These are phyloP conservation scores for Tinamus major DNA, from an alignment of 2,797 vertebrate species.

Conservation along the genomic window DNA sequence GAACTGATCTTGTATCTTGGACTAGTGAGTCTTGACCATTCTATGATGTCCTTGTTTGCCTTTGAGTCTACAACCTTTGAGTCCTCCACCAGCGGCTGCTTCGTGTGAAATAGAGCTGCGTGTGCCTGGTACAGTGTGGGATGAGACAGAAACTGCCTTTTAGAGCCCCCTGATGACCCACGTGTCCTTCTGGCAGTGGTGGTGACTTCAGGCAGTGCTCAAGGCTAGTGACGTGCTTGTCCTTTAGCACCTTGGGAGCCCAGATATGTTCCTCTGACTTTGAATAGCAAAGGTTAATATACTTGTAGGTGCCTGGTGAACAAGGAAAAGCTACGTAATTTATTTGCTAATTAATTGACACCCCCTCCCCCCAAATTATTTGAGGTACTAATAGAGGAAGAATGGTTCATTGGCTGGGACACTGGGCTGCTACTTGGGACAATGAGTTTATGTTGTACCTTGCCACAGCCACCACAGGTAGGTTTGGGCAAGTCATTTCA, in stretches of 20 bases:
- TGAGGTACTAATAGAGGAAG: not conserved
- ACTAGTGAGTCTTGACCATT: accelerated
- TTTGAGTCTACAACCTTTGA: not conserved
- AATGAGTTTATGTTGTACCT: not conserved
- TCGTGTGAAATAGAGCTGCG: not conserved
- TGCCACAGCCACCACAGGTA: accelerated
- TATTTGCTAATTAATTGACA: not conserved
- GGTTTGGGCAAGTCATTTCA: not conserved
- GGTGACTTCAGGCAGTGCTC: not conserved
- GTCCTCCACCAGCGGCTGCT: not conserved
- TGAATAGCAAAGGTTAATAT: not conserved
- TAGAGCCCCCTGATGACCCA: accelerated
- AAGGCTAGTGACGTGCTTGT: not conserved
- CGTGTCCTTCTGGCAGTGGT: accelerated
- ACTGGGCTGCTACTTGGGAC: not conserved
- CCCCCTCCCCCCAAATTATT: not conserved
- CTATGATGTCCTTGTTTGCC: not conserved
- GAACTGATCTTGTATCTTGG: not conserved
- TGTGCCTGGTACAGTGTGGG: accelerated
- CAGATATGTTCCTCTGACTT: not conserved
- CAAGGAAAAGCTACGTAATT: not conserved
- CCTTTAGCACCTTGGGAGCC: not conserved
- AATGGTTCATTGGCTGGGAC: not conserved
- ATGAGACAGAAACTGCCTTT: not conserved
- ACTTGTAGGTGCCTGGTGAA: not conserved